Conservation (phyloP, 2,888 invertebrate species). For the Acleris sparsana region DNA sequence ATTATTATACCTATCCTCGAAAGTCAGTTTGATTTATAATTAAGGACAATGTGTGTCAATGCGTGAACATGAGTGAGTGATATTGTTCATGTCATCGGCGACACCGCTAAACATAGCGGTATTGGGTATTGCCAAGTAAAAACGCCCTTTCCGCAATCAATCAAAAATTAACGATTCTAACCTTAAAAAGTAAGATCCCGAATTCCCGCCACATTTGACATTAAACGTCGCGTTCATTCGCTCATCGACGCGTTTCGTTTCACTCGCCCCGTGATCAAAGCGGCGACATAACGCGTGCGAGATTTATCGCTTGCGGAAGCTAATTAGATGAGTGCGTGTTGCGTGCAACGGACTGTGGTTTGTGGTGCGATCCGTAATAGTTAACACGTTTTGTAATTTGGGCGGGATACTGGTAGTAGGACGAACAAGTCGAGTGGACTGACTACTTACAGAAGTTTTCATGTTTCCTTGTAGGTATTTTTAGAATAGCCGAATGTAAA, state of each 20-base stretch:
- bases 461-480: too few relatives aligned
- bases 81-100: too few relatives aligned
- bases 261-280: conserved; percentile 74
- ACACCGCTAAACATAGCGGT: too few relatives aligned
- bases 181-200: conserved; percentile 43
- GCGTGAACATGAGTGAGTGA: too few relatives aligned
- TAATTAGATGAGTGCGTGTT: conserved; percentile 55
- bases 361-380: conserved; percentile 39
- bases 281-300: conserved; percentile 59
- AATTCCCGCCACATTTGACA: conserved; percentile 71
- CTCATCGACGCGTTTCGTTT: conserved; percentile 68
- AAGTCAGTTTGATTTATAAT: too few relatives aligned
- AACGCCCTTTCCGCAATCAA: too few relatives aligned
- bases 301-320: conserved; percentile 81
- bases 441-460: too few relatives aligned
- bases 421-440: too few relatives aligned
- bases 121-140: too few relatives aligned
- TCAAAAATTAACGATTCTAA: not conserved
- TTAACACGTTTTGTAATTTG: conserved; percentile 18
- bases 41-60: too few relatives aligned
- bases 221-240: conserved; percentile 73
- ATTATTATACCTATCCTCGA: too few relatives aligned
- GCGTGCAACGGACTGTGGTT: conserved; percentile 63
- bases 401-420: not conserved
- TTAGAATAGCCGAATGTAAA: too few relatives aligned